Evolutionary conservation across 2,113 vertebrate species (phyloP).

Genomic region (Danio rerio): DNA sequence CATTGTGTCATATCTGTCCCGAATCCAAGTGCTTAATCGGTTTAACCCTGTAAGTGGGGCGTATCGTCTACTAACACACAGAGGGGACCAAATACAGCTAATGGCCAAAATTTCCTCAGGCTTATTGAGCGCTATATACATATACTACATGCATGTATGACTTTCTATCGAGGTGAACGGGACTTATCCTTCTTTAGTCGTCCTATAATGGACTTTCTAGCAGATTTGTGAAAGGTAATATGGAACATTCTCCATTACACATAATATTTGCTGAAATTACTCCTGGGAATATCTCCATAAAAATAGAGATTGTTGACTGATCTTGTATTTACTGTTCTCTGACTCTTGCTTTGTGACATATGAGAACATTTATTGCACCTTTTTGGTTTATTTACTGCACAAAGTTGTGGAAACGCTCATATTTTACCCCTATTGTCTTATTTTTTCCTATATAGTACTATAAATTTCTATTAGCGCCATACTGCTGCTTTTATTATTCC

Average conservation of each 20-base stretch:
- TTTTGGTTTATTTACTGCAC: neutral
- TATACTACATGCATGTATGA: conserved; percentile 22
- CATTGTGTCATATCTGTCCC: conserved; percentile 77
- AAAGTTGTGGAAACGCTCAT: conserved; percentile 9
- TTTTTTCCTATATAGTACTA: neutral
- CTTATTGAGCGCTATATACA: conserved; percentile 37
- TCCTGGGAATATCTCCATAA: conserved; percentile 17
- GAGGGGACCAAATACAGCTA: conserved; percentile 52
- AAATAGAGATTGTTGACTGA: neutral
- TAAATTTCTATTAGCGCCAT: neutral
- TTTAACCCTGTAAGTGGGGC: conserved; percentile 73
- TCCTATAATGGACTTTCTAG: conserved; percentile 24
- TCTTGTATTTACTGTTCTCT: neutral
- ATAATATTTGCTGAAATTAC: conserved; percentile 52
- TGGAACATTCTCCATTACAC: conserved; percentile 45
- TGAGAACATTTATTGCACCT: neutral
- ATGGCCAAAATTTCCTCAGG: conserved; percentile 52
- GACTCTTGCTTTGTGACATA: neutral
- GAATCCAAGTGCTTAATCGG: conserved; percentile 74
- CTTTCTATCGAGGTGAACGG: conserved; percentile 28
- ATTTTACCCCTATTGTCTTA: neutral
- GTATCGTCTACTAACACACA: conserved; percentile 73
- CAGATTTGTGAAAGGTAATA: conserved; percentile 50
- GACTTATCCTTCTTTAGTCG: too few species aligned
- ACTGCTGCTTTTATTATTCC: conserved; percentile 19